phyloP scores from a whole-genome alignment of 1,140 invertebrate species.

The Diorhabda carinulata region DNA sequence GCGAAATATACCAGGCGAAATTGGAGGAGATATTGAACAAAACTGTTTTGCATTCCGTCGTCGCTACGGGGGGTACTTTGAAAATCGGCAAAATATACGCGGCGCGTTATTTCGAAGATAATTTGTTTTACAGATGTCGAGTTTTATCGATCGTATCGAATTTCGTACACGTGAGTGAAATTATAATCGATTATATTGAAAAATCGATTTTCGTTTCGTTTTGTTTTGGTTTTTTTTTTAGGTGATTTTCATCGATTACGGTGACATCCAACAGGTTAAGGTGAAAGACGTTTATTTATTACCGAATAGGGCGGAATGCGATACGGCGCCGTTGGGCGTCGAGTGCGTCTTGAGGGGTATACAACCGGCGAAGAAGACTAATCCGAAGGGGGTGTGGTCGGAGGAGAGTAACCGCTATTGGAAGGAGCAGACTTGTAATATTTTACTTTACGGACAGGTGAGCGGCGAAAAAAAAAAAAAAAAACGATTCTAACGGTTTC shows the following conservation, averaged over 20 bases:
- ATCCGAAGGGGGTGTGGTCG: conserved; percentile 59
- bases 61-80: conserved; percentile 7
- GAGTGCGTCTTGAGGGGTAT: conserved; percentile 67
- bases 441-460: conserved; percentile 50
- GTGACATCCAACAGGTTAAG: conserved; percentile 54
- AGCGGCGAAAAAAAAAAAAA: background rate
- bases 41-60: conserved; percentile 22
- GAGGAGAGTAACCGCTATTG: conserved; percentile 54
- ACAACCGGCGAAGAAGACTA: conserved; percentile 58
- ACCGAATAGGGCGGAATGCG: conserved; percentile 35
- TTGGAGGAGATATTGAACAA: conserved; percentile 40
- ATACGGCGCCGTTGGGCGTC: conserved; percentile 58
- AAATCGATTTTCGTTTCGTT: background rate
- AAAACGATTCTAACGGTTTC: no score
- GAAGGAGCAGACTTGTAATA: conserved; percentile 37
- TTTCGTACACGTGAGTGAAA: background rate
- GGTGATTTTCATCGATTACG: conserved; percentile 77
- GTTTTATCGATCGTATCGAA: conserved; percentile 33
- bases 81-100: conserved; percentile 40
- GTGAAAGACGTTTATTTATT: conserved; percentile 42
- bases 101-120: conserved; percentile 44
- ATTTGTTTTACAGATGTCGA: conserved; percentile 47
- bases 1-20: conserved; percentile 25
- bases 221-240: conserved; percentile 30
- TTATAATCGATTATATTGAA: background rate